These are phyloP conservation scores for Eucidaris tribuloides DNA, from an alignment of 35 echinoderm and acorn worm genomes.

Conservation along the genomic window DNA sequence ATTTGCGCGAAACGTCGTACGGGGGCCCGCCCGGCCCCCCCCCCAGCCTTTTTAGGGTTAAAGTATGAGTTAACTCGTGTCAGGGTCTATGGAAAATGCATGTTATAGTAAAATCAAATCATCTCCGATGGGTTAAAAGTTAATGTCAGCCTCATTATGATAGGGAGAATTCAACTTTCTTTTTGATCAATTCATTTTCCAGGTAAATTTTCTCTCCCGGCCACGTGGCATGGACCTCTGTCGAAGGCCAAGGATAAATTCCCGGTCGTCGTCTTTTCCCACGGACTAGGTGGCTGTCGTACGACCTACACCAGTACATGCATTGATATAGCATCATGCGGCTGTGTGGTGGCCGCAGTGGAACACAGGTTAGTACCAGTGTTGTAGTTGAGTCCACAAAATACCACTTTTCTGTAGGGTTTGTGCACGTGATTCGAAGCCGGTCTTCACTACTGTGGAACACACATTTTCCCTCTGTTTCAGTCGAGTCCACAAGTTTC, in stretches of 20 bases:
- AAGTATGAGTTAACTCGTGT: too few species aligned
- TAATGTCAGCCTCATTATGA: background rate
- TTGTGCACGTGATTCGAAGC: background rate
- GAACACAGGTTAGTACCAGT: slow-evolving; percentile 91
- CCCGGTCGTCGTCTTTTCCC: slow-evolving; percentile 70
- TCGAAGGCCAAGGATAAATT: background rate
- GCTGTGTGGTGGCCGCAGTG: slow-evolving; percentile 82
- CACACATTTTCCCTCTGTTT: background rate
- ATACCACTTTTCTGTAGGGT: too few species aligned
- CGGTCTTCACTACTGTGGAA: background rate
- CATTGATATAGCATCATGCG: slow-evolving; percentile 64
- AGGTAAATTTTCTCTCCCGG: slow-evolving; percentile 38
- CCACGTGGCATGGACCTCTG: slow-evolving; percentile 38
- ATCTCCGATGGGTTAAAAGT: too few species aligned
- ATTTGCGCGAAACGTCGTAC: background rate
- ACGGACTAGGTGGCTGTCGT: slow-evolving; percentile 60
- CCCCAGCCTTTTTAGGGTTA: too few species aligned
- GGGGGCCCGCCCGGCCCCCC: too few species aligned
- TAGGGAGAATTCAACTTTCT: background rate
- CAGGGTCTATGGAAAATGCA: too few species aligned
- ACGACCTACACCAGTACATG: slow-evolving; percentile 62
- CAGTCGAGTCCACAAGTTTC: background rate
- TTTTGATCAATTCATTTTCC: background rate
- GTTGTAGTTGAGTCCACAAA: too few species aligned
- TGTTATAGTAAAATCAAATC: too few species aligned